Percentiles rank a stretch among this genome's conserved stretches.
Evolutionary conservation across 2,797 vertebrate genomes (phyloP).

Genomic region (Chaetodon trifasciatus): DNA sequence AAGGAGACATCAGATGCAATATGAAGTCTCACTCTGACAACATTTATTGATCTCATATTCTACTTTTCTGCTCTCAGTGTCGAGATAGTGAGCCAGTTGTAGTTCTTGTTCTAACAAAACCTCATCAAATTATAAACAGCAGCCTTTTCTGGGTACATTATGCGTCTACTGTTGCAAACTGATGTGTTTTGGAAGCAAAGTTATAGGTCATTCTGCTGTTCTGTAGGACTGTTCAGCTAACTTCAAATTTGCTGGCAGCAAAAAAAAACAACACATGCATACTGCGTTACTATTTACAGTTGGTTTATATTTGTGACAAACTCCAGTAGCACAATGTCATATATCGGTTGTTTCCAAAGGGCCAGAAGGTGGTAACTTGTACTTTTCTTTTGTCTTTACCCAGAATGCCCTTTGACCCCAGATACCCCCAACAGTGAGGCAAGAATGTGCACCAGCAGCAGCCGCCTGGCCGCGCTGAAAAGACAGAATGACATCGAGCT

Average conservation of each 20-base stretch:
- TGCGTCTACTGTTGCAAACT: conserved; percentile 25
- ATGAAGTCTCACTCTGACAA: not conserved
- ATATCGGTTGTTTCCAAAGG: conserved; percentile 32
- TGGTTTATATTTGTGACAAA: conserved; percentile 39
- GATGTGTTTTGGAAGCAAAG: conserved; percentile 38
- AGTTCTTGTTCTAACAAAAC: conserved; percentile 49
- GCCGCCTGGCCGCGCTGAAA: conserved; percentile 93
- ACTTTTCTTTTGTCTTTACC: conserved; percentile 9
- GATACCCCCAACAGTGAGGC: conserved; percentile 95
- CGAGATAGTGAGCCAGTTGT: conserved; percentile 9
- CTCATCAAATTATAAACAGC: conserved; percentile 35
- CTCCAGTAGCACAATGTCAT: conserved; percentile 14
- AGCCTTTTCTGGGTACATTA: conserved; percentile 28
- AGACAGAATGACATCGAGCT: conserved; percentile 97
- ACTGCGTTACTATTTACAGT: conserved; percentile 45
- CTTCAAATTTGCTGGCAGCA: conserved; percentile 44
- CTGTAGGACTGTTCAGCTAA: conserved; percentile 44
- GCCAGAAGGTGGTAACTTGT: not conserved
- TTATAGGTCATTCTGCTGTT: conserved; percentile 27
- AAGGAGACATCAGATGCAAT: not conserved
- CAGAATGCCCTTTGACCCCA: conserved; percentile 95
- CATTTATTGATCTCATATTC: not conserved
- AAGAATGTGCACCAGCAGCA: conserved; percentile 90
- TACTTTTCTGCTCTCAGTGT: conserved; percentile 3
- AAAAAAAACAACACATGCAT: conserved; percentile 42